phyloP scores from a whole-genome alignment of 2,888 invertebrate species.

The Pollenia amentaria region DNA sequence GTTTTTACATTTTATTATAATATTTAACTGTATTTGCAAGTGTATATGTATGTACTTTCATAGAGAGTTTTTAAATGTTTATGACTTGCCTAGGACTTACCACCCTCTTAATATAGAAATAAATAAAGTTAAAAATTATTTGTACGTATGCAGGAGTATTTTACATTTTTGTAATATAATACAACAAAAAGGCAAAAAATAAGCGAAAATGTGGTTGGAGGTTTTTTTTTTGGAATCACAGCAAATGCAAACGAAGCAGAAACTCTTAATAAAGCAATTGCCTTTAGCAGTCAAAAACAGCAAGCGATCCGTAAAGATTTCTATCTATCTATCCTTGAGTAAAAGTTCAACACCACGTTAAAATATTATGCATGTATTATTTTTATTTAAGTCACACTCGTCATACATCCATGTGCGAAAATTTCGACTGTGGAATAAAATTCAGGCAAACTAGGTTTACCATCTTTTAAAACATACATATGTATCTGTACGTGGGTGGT shows the following conservation, averaged over 20 bases:
- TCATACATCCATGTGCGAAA: not conserved
- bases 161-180: slow-evolving; percentile 35
- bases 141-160: slow-evolving; percentile 28
- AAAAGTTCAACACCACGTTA: slow-evolving; percentile 69
- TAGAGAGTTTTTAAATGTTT: slow-evolving; percentile 11
- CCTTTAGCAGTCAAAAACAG: slow-evolving; percentile 82
- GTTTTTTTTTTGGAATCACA: slow-evolving; percentile 59
- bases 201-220: slow-evolving; percentile 19
- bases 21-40: not conserved
- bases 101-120: slow-evolving; percentile 51
- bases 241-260: slow-evolving; percentile 78
- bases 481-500: not conserved
- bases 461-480: not conserved
- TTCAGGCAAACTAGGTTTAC: slow-evolving; percentile 26
- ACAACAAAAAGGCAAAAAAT: slow-evolving; percentile 15
- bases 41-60: not conserved
- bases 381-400: slow-evolving; percentile 11
- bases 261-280: slow-evolving; percentile 84
- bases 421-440: not conserved
- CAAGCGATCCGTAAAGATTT: slow-evolving; percentile 77
- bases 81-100: slow-evolving; percentile 42
- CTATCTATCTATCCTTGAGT: slow-evolving; percentile 66
- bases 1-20: slow-evolving; percentile 25
- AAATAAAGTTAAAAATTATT: slow-evolving; percentile 51
- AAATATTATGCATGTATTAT: slow-evolving; percentile 41